A percentile compares a stretch with the other conserved stretches of the same genome.
Conservation (phyloP, 2,797 vertebrate genomes). For the Sciaenops ocellatus region DNA sequence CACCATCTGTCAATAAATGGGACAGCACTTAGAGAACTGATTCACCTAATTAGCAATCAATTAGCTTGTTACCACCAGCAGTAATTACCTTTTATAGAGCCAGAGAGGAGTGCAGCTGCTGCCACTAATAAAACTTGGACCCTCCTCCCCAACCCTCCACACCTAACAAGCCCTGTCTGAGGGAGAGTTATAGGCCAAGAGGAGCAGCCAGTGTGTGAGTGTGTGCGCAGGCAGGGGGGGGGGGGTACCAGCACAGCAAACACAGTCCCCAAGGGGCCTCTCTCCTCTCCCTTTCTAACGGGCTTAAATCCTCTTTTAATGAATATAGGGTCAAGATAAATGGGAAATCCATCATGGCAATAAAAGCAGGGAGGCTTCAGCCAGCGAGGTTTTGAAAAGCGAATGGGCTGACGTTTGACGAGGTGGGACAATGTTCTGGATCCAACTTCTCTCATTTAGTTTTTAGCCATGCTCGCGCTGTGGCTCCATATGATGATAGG, state of each 20-base stretch:
- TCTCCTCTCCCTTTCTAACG: slow-evolving; percentile 86
- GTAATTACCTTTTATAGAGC: slow-evolving; percentile 99
- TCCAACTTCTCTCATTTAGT: slow-evolving; percentile 25
- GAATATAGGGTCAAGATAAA: slow-evolving; percentile 88
- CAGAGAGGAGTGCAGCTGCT: slow-evolving; percentile 96
- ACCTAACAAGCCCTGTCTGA: slow-evolving; percentile 85
- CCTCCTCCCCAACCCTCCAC: slow-evolving; percentile 81
- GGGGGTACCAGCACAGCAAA: slow-evolving; percentile 84
- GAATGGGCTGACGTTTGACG: slow-evolving; percentile 43
- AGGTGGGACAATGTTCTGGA: not conserved
- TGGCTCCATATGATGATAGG: not conserved
- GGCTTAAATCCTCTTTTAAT: slow-evolving; percentile 90
- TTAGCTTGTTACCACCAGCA: slow-evolving; percentile 99
- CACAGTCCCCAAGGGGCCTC: slow-evolving; percentile 86
- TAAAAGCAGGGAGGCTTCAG: slow-evolving; percentile 73
- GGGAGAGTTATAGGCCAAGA: slow-evolving; percentile 88
- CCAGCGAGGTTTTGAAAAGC: slow-evolving; percentile 46
- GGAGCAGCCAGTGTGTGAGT: slow-evolving; percentile 53
- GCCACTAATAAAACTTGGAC: slow-evolving; percentile 94
- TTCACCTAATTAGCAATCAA: slow-evolving; percentile 99
- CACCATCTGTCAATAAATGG: slow-evolving; percentile 93
- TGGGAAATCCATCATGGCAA: slow-evolving; percentile 81
- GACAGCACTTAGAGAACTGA: slow-evolving; percentile 94
- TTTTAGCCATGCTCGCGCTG: not conserved
- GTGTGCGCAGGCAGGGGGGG: slow-evolving; percentile 48